Evolutionary conservation across 92 coral and sea anemone species (phyloP).

Genomic region (Virgularia gustaviana): DNA sequence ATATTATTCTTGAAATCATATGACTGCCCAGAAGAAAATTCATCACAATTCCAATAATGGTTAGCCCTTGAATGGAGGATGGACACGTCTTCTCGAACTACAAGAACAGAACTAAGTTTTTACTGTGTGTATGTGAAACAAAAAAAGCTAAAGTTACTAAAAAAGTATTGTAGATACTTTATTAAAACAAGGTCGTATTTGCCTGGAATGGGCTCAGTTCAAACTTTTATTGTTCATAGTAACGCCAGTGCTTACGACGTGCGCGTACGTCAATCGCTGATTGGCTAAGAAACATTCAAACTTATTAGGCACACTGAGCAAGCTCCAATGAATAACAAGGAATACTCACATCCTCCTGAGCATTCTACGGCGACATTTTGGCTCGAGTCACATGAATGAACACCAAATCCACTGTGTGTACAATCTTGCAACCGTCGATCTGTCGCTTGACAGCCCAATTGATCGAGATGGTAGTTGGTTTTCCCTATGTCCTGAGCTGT

Average conservation of each 20-base stretch:
- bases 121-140: background rate
- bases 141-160: too few relatives aligned
- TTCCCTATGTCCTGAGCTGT: background rate
- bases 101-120: background rate
- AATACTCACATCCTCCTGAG: conserved; percentile 10
- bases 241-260: too few relatives aligned
- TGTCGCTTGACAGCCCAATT: background rate
- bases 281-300: too few relatives aligned
- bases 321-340: too few relatives aligned
- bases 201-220: too few relatives aligned
- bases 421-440: conserved; percentile 13
- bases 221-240: too few relatives aligned
- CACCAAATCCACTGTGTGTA: background rate
- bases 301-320: too few relatives aligned
- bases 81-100: background rate
- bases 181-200: too few relatives aligned
- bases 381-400: background rate
- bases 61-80: background rate
- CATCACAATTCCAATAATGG: conserved; percentile 20
- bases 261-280: too few relatives aligned
- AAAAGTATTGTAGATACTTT: background rate
- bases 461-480: background rate
- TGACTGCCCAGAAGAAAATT: background rate
- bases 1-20: conserved; percentile 1
- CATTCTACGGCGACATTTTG: background rate